Conservation (phyloP, 2,113 vertebrate genomes). For the Pygoscelis antarcticus region DNA sequence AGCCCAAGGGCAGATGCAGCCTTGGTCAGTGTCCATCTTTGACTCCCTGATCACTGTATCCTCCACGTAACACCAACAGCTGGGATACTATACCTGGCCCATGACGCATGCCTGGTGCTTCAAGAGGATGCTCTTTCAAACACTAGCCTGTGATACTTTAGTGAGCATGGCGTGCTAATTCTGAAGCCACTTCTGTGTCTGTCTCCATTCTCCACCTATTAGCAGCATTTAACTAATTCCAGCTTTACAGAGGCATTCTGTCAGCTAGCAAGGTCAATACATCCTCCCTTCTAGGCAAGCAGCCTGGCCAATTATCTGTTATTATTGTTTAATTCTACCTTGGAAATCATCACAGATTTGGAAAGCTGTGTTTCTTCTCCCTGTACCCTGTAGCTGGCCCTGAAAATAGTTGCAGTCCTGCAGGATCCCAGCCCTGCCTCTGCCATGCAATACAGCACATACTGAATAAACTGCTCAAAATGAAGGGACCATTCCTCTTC, state of each 20-base stretch:
- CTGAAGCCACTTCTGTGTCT: not conserved
- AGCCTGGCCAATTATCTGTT: not conserved
- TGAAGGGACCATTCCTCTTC: not conserved
- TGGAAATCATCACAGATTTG: not conserved
- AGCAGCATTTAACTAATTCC: not conserved
- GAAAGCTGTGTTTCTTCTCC: not conserved
- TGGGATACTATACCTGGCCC: not conserved
- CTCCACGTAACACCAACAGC: accelerated
- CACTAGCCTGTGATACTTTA: not conserved
- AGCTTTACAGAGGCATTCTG: not conserved
- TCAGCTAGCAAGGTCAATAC: not conserved
- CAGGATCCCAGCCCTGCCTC: not conserved
- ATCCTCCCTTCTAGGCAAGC: not conserved
- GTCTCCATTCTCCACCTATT: not conserved
- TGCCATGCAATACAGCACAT: not conserved
- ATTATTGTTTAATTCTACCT: not conserved
- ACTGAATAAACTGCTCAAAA: not conserved
- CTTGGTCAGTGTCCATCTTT: not conserved
- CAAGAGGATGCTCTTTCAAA: not conserved
- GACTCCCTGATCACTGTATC: not conserved
- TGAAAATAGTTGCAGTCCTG: not conserved
- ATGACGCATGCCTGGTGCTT: not conserved
- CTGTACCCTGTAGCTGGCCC: not conserved
- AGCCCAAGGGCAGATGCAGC: not conserved
- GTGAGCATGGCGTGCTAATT: not conserved